Evolutionary conservation across 1,140 invertebrate species (phyloP).

Genomic region (Bathynomus jamesi): DNA sequence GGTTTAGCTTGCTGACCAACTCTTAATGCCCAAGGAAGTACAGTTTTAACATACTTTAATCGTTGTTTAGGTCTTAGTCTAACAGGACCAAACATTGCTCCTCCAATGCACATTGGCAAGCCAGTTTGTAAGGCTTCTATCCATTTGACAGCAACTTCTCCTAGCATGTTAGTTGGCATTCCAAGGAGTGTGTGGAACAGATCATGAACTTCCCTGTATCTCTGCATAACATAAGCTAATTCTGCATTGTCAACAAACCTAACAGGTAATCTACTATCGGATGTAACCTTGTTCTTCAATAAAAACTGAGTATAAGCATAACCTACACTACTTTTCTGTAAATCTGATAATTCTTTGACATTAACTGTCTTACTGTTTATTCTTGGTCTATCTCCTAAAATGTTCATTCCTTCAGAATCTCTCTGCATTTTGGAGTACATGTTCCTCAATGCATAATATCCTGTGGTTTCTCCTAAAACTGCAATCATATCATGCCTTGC

Average conservation of each 20-base stretch:
- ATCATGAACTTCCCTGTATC: slow-evolving; percentile 95
- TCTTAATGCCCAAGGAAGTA: slow-evolving; percentile 80
- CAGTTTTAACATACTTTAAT: slow-evolving; percentile 62
- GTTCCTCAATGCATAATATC: slow-evolving; percentile 56
- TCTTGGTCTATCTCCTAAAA: slow-evolving; percentile 61
- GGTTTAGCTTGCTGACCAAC: slow-evolving; percentile 68
- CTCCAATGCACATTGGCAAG: slow-evolving; percentile 81
- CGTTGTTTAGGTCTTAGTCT: slow-evolving; percentile 74
- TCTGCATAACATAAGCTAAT: slow-evolving; percentile 90
- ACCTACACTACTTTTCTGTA: slow-evolving; percentile 75
- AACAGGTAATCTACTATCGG: slow-evolving; percentile 79
- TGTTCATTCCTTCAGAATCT: slow-evolving; percentile 45
- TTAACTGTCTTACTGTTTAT: slow-evolving; percentile 79
- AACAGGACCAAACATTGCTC: slow-evolving; percentile 74
- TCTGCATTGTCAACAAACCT: slow-evolving; percentile 85
- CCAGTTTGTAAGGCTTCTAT: slow-evolving; percentile 86
- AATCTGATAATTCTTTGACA: slow-evolving; percentile 56
- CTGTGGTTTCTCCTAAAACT: slow-evolving; percentile 82
- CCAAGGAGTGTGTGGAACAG: slow-evolving; percentile 79
- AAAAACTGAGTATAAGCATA: slow-evolving; percentile 76
- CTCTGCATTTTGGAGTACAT: slow-evolving; percentile 56
- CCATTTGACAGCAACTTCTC: slow-evolving; percentile 92
- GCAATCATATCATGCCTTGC: slow-evolving; percentile 76
- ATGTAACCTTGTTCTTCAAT: slow-evolving; percentile 75
- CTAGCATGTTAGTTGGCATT: slow-evolving; percentile 92